Evolutionary conservation across 2,888 invertebrate species (phyloP).

Genomic region (Hirudinaria manillensis): DNA sequence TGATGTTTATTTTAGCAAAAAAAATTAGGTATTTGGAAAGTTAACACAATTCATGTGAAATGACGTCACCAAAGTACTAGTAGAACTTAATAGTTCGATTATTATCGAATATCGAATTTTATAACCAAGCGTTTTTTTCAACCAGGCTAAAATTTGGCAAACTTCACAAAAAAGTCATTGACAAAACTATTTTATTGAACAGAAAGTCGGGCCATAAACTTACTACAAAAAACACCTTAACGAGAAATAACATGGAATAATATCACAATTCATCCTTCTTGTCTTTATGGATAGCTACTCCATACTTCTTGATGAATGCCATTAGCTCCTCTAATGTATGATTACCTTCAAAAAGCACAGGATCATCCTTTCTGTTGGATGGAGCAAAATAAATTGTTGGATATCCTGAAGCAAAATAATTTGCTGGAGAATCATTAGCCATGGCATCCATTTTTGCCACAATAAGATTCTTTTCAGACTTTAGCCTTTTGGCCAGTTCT

Average conservation of each 20-base stretch:
- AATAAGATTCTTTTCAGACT: conserved; percentile 48
- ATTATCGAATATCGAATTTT: not conserved
- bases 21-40: no score
- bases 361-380: conserved; percentile 50
- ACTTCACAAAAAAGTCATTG: no score
- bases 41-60: not conserved
- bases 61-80: not conserved
- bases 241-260: not conserved
- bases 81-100: not conserved
- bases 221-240: not conserved
- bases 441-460: conserved; percentile 56
- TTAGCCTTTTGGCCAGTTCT: conserved; percentile 49
- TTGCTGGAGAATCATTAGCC: conserved; percentile 56
- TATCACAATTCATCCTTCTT: not conserved
- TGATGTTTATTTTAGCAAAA: no score
- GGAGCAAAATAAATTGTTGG: conserved; percentile 58
- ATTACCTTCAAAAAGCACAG: conserved; percentile 53
- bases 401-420: conserved; percentile 51
- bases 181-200: no score
- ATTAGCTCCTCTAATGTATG: conserved; percentile 48
- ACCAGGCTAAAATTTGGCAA: no score
- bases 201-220: not conserved
- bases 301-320: conserved; percentile 48
- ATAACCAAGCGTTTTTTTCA: no score
- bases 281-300: conserved; percentile 37